phyloP scores from a whole-genome alignment of 2,888 invertebrate species.

The Laothoe populi region DNA sequence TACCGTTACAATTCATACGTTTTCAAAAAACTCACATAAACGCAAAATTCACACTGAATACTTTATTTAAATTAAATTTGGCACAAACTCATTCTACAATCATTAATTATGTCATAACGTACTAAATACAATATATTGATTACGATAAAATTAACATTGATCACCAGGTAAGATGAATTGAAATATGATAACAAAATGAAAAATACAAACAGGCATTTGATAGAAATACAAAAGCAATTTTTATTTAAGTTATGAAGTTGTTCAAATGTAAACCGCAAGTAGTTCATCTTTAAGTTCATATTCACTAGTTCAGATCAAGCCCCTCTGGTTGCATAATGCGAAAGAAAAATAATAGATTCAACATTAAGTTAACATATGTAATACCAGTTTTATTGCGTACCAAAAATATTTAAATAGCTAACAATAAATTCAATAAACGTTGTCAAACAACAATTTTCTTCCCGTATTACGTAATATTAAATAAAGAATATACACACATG shows the following conservation, averaged over 20 bases:
- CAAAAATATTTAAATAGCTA: background rate
- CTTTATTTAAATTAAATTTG: background rate
- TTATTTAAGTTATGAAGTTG: background rate
- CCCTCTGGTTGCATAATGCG: no score
- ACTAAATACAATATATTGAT: background rate
- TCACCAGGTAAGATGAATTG: background rate
- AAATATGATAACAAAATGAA: background rate
- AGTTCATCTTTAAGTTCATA: no score
- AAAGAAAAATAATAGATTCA: no score
- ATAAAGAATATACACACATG: slow-evolving; percentile 36
- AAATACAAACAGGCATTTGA: background rate
- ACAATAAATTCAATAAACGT: slow-evolving; percentile 33
- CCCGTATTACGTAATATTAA: slow-evolving; percentile 42
- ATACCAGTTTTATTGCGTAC: background rate
- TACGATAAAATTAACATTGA: background rate
- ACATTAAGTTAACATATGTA: no score
- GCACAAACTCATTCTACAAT: background rate
- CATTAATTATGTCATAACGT: background rate
- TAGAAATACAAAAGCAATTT: background rate
- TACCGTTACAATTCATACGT: slow-evolving; percentile 60
- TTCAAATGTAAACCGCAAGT: no score
- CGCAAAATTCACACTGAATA: slow-evolving; percentile 30
- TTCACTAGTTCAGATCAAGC: no score
- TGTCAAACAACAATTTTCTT: slow-evolving; percentile 41
- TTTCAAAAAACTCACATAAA: slow-evolving; percentile 48